Conservation (phyloP, 1,140 invertebrate genomes). For the Drosophila persimilis region DNA sequence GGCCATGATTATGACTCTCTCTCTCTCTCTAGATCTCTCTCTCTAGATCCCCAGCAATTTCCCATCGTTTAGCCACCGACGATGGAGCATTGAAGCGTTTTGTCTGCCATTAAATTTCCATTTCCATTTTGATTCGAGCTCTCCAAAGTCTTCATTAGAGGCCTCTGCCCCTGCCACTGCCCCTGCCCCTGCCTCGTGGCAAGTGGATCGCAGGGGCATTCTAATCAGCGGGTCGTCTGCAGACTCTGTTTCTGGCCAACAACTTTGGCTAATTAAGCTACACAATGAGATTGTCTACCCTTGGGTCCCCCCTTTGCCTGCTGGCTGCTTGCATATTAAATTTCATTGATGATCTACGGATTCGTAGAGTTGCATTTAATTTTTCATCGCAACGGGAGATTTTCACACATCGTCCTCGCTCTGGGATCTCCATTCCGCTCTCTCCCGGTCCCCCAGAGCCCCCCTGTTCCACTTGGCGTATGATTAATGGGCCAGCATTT, state of each 20-base stretch:
- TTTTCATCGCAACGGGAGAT: conserved; percentile 79
- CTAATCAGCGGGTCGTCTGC: conserved; percentile 56
- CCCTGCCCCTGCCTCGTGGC: conserved; percentile 19
- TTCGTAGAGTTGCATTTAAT: conserved; percentile 78
- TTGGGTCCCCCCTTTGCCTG: conserved; percentile 12
- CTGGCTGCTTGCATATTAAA: conserved; percentile 65
- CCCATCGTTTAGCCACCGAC: conserved; percentile 52
- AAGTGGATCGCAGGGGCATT: conserved; percentile 32
- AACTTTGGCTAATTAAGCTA: conserved; percentile 77
- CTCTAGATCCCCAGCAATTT: conserved; percentile 51
- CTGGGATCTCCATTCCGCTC: not conserved
- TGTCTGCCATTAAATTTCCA: conserved; percentile 74
- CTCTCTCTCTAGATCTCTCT: no score
- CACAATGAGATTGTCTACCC: conserved; percentile 70
- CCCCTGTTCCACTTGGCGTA: conserved; percentile 63
- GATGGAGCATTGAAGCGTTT: conserved; percentile 44
- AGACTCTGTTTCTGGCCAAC: conserved; percentile 26
- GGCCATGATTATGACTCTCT: conserved; percentile 30
- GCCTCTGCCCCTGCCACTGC: conserved; percentile 2
- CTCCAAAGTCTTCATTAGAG: conserved; percentile 68
- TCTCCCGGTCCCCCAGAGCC: conserved; percentile 13
- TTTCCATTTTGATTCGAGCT: conserved; percentile 67
- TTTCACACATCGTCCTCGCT: conserved; percentile 72
- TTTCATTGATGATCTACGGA: conserved; percentile 81
- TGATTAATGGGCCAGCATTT: conserved; percentile 73